These are phyloP conservation scores for Sebastes oblongus DNA, from an alignment of 2,797 vertebrate genomes.

Conservation along the genomic window DNA sequence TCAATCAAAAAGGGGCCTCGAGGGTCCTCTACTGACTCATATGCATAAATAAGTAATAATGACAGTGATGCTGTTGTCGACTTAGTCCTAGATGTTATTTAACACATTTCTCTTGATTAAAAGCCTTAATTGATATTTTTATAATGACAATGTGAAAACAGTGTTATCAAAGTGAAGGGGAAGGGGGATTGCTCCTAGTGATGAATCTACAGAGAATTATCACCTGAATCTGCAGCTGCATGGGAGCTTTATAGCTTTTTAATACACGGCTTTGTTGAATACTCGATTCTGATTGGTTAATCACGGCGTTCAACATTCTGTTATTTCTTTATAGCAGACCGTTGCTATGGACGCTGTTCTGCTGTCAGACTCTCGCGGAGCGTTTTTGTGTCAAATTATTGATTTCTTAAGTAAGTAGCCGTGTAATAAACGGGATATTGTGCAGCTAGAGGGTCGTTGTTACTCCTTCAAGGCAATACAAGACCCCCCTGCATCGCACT, in stretches of 20 bases:
- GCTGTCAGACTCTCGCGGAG: rapidly evolving
- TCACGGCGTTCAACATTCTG: too few species aligned
- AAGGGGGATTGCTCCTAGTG: not conserved
- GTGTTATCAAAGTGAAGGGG: not conserved
- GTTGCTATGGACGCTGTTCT: too few species aligned
- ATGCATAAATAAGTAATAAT: not conserved
- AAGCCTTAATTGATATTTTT: not conserved
- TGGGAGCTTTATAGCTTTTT: too few species aligned
- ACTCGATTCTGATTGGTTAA: too few species aligned
- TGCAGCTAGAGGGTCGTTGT: rapidly evolving
- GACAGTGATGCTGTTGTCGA: not conserved
- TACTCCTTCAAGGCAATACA: too few species aligned
- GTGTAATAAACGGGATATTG: too few species aligned
- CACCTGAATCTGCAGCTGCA: too few species aligned
- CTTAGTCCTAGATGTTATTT: not conserved
- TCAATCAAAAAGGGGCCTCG: not conserved
- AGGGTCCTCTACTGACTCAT: not conserved
- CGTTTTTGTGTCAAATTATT: too few species aligned
- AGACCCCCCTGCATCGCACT: too few species aligned
- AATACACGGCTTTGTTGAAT: too few species aligned
- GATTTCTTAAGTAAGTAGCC: too few species aligned
- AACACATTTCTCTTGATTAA: not conserved
- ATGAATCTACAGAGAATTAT: not conserved
- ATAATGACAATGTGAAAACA: not conserved
- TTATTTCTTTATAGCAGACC: too few species aligned